Evolutionary conservation across 2,113 vertebrate species (phyloP), one percentile per base, ranked within the genome.

Genomic region (Lampris incognitus): DNA sequence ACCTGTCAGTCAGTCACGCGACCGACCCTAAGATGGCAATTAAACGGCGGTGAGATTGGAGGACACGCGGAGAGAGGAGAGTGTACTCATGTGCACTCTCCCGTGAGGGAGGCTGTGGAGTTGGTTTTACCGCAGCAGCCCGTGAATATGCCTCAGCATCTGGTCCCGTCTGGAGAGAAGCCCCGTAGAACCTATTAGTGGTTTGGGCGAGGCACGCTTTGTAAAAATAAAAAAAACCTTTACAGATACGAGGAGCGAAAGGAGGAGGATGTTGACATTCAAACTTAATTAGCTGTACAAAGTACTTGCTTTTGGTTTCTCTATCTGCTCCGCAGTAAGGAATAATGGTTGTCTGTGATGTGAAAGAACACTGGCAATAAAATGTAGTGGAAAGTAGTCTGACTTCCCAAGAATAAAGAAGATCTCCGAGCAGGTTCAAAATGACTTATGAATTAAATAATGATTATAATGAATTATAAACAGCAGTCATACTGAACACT

Each of bases 1-100:
- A 87, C 76, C 85, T 85, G 86, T 85, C 90, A 87, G 83, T 91
- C 88, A 87, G 74, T 84, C 87, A 84, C 7, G 1, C 65, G 59
- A 67, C 59, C 69, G 56, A 78, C 76, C 63, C 79, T 83, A 82
- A 79, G 64, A 40, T 62, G 10, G 78, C 79, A 90, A 88, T 87
- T 82, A 91, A 75, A 79, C 50, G 46, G 65, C 72, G 74, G 72
- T 82, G 69, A 72, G 39, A 75, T 66, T 24, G 24, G 39, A 13
- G 60, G 2, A 8, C 4, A 24, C 41, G 24, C 39, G 51, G 6
- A 55, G 65, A 67, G 60, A 24, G 46, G 38, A 54, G 51, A 54
- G 10, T 54, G 10, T 3, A 5, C 55, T 36, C 2, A 5, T 37
- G 7, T 8, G 8, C 60, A 41, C 38, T 52, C 61, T 65, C 6